Conservation (phyloP, 2,888 invertebrate genomes). For the Chaetoderma sp. region DNA sequence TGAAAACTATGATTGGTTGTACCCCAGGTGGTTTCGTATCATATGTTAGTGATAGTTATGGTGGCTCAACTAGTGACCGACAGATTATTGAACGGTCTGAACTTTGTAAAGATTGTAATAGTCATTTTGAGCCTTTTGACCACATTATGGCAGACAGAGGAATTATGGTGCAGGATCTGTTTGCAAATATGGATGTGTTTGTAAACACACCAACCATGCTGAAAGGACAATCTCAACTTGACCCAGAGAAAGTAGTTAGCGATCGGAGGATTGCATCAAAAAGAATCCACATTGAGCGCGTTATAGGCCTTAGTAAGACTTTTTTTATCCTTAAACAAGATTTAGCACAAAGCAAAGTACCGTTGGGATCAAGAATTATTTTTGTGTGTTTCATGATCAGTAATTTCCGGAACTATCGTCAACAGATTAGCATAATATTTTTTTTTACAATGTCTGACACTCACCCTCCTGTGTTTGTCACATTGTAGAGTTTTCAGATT, state of each 20-base stretch:
- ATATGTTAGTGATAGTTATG: neutral
- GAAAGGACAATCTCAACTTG: conserved; percentile 19
- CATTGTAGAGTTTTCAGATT: no score
- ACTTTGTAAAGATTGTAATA: neutral
- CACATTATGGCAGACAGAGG: conserved; percentile 28
- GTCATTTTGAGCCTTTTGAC: neutral
- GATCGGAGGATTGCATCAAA: conserved; percentile 20
- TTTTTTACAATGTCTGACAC: no score
- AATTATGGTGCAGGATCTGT: conserved; percentile 26
- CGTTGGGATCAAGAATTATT: conserved; percentile 17
- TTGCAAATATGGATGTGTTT: conserved; percentile 18
- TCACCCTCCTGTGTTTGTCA: no score
- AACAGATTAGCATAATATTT: conserved; percentile 8
- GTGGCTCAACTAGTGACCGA: neutral
- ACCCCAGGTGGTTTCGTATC: conserved; percentile 1
- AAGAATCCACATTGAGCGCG: conserved; percentile 27
- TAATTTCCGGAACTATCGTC: conserved; percentile 37
- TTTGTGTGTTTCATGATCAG: conserved; percentile 22
- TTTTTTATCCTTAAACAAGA: conserved; percentile 28
- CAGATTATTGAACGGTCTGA: neutral
- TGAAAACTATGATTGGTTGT: conserved; percentile 37
- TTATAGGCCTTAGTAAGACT: conserved; percentile 30
- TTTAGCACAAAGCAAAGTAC: conserved; percentile 13
- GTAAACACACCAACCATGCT: conserved; percentile 24
- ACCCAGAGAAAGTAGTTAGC: conserved; percentile 9